Percentiles rank a stretch among this genome's conserved stretches.
Conservation (phyloP, 2,888 invertebrate genomes). For the Cetonia aurata region DNA sequence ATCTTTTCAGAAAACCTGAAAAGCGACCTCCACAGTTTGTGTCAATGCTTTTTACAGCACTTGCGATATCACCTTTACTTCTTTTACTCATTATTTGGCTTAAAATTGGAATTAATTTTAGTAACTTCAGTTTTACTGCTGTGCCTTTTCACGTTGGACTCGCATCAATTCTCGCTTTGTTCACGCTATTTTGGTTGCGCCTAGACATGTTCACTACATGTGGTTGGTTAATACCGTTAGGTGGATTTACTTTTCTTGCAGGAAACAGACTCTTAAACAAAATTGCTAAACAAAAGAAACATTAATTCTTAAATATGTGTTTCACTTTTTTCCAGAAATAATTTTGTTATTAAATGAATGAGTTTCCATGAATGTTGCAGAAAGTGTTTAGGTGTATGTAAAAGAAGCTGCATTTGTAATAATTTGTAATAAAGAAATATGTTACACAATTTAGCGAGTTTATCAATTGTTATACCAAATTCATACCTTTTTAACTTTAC, state of each 20-base stretch:
- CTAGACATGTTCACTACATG: conserved; percentile 97
- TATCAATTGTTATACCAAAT: too few relatives aligned
- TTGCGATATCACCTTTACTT: conserved; percentile 86
- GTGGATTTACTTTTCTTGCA: conserved; percentile 89
- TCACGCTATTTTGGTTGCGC: conserved; percentile 92
- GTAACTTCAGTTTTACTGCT: conserved; percentile 86
- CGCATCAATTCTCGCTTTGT: conserved; percentile 88
- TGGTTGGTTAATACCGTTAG: conserved; percentile 88
- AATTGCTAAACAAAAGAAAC: conserved; percentile 72
- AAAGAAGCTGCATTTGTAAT: conserved; percentile 19
- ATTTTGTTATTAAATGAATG: conserved; percentile 16
- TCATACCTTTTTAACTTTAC: too few relatives aligned
- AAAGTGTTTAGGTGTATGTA: conserved; percentile 10
- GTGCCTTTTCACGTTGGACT: conserved; percentile 91
- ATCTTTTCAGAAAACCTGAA: conserved; percentile 93
- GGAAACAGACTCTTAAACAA: conserved; percentile 92
- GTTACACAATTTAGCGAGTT: background rate
- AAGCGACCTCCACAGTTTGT: conserved; percentile 89
- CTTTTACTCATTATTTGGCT: conserved; percentile 89
- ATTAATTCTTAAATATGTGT: conserved; percentile 16
- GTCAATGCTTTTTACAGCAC: conserved; percentile 90
- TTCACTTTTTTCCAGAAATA: background rate
- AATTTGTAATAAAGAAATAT: conserved; percentile 28
- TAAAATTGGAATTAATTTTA: conserved; percentile 87
- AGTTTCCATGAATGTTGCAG: conserved; percentile 13